Conservation (phyloP, 1,140 invertebrate genomes). For the Diachasmimorpha longicaudata region DNA sequence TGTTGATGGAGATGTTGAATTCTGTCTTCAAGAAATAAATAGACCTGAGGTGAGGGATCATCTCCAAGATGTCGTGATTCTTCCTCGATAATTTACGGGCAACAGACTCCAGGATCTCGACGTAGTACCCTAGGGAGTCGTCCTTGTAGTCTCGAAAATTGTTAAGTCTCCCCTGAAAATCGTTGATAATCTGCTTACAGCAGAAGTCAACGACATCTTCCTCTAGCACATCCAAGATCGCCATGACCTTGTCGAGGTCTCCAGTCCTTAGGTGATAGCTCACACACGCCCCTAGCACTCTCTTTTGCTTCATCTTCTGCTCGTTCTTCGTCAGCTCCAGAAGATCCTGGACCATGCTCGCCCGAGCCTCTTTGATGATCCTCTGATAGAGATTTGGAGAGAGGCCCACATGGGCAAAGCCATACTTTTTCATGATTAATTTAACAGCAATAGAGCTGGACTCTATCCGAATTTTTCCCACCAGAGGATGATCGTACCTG, state of each 20-base stretch:
- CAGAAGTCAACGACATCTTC: conserved; percentile 37
- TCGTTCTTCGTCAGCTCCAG: conserved; percentile 47
- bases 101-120: conserved; percentile 34
- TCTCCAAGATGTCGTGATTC: conserved; percentile 24
- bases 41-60: conserved; percentile 36
- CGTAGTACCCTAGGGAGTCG: conserved; percentile 27
- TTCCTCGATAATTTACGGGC: conserved; percentile 34
- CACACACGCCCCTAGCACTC: conserved; percentile 39
- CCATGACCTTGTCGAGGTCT: conserved; percentile 40
- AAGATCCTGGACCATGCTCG: conserved; percentile 45
- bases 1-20: conserved; percentile 37
- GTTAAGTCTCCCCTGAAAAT: conserved; percentile 25
- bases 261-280: conserved; percentile 42
- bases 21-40: conserved; percentile 40
- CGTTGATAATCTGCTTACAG: conserved; percentile 41
- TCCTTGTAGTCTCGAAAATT: conserved; percentile 26
- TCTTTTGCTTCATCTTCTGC: conserved; percentile 31
- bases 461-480: conserved; percentile 44
- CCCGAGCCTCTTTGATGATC: conserved; percentile 47
- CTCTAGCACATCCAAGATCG: conserved; percentile 41
- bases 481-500: conserved; percentile 42
- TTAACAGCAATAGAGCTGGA: conserved; percentile 43
- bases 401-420: conserved; percentile 45
- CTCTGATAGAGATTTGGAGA: conserved; percentile 43
- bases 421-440: conserved; percentile 52